These are phyloP conservation scores for Syngnathus scovelli DNA, from an alignment of 2,113 vertebrate species.

Conservation along the genomic window DNA sequence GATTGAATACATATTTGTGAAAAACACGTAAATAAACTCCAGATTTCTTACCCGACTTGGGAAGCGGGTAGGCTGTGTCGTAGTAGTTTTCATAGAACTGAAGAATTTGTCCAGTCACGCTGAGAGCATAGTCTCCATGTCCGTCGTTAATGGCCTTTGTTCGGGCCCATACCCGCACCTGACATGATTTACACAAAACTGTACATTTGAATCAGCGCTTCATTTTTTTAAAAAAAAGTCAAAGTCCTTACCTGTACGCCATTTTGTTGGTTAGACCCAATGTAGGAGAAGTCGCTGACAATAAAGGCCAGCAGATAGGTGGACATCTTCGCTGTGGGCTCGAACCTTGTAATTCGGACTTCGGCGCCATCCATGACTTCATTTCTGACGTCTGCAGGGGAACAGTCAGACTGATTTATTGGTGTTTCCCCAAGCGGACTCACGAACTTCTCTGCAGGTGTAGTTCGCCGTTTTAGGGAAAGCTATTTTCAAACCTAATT, in stretches of 20 bases:
- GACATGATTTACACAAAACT: constrained; percentile 2
- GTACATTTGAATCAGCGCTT: neutral
- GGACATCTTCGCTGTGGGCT: constrained; percentile 81
- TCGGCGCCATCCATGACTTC: fast-evolving
- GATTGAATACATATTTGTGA: too few species aligned
- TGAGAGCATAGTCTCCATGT: constrained; percentile 76
- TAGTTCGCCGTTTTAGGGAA: neutral
- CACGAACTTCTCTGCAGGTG: neutral
- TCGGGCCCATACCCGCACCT: constrained; percentile 90
- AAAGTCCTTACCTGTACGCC: constrained; percentile 63
- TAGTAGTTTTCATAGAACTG: constrained; percentile 77
- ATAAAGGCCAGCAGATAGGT: constrained; percentile 90
- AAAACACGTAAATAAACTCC: too few species aligned
- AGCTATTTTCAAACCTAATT: constrained; percentile 22
- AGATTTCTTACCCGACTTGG: constrained; percentile 76
- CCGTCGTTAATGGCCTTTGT: constrained; percentile 55
- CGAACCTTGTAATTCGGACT: constrained; percentile 66
- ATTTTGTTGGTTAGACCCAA: fast-evolving
- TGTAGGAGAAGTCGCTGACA: constrained; percentile 67
- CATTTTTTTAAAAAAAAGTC: neutral
- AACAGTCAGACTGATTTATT: constrained; percentile 4
- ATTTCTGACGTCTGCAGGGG: constrained; percentile 34
- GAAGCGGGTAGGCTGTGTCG: constrained; percentile 74
- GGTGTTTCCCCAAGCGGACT: neutral
- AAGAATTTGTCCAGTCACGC: constrained; percentile 75